phyloP scores from a whole-genome alignment of 2,113 vertebrate genomes.

The Chaetura pelagica region DNA sequence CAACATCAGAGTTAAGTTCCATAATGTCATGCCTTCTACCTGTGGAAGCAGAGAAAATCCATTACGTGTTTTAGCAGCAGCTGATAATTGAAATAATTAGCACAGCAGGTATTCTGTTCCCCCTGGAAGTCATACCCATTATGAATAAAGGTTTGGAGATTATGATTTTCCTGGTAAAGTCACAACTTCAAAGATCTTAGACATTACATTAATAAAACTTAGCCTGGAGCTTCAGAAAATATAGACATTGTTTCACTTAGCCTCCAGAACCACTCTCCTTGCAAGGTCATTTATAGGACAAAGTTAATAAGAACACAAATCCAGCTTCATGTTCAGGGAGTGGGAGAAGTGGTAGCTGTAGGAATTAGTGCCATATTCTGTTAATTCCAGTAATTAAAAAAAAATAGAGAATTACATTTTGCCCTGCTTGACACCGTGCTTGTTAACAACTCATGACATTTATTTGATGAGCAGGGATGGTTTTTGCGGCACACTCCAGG shows the following conservation, averaged over 20 bases:
- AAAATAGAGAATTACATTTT: slow-evolving; percentile 78
- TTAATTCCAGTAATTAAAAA: slow-evolving; percentile 85
- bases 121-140: slow-evolving; percentile 96
- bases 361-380: slow-evolving; percentile 79
- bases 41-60: slow-evolving; percentile 91
- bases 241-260: slow-evolving; percentile 90
- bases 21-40: slow-evolving; percentile 89
- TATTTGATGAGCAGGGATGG: slow-evolving; percentile 27
- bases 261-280: slow-evolving; percentile 86
- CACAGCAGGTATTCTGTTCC: slow-evolving; percentile 94
- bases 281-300: slow-evolving; percentile 97
- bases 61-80: slow-evolving; percentile 91
- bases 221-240: slow-evolving; percentile 91
- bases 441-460: slow-evolving; percentile 79
- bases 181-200: slow-evolving; percentile 98
- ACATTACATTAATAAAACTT: slow-evolving; percentile 96
- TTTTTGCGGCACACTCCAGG: not conserved
- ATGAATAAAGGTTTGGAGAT: slow-evolving; percentile 97
- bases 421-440: slow-evolving; percentile 69
- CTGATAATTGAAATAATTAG: slow-evolving; percentile 98
- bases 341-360: slow-evolving; percentile 68
- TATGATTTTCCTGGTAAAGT: slow-evolving; percentile 98
- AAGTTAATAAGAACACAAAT: slow-evolving; percentile 89
- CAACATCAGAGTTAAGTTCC: slow-evolving; percentile 87
- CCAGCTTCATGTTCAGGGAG: slow-evolving; percentile 79